Conservation (phyloP, 2,113 vertebrate species). For the Tonatia bakeri region DNA sequence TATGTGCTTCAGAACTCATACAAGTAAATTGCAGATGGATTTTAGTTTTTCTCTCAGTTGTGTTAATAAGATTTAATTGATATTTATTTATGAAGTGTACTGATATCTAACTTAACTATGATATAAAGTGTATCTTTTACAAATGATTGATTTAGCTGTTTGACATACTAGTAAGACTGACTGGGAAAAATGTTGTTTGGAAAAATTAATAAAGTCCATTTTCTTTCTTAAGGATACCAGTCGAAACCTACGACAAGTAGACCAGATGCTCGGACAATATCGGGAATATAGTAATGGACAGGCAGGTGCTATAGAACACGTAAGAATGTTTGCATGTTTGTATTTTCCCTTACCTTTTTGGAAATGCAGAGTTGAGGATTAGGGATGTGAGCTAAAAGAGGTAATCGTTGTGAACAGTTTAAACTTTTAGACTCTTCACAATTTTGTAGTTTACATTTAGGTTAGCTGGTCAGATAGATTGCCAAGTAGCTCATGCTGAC, state of each 20-base stretch:
- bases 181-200: not conserved
- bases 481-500: not conserved
- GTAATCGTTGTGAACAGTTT: not conserved
- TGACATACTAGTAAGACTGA: not conserved
- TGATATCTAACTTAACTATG: not conserved
- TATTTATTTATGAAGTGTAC: not conserved
- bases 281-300: constrained; percentile 89
- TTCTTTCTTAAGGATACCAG: constrained; percentile 89
- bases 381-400: not conserved
- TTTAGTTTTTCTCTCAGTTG: not conserved
- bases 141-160: constrained; percentile 2
- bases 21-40: not conserved
- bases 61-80: not conserved
- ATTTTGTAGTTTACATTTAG: constrained; percentile 34
- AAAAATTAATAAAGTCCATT: constrained; percentile 8
- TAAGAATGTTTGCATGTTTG: constrained; percentile 76
- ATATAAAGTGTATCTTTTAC: not conserved
- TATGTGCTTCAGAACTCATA: not conserved
- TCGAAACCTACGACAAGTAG: constrained; percentile 90
- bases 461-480: not conserved
- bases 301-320: constrained; percentile 87
- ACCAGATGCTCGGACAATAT: constrained; percentile 92
- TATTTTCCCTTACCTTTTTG: constrained; percentile 12
- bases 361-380: not conserved
- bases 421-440: constrained; percentile 1